phyloP scores from a whole-genome alignment of 1,140 invertebrate species.

The Amphibalanus amphitrite region DNA sequence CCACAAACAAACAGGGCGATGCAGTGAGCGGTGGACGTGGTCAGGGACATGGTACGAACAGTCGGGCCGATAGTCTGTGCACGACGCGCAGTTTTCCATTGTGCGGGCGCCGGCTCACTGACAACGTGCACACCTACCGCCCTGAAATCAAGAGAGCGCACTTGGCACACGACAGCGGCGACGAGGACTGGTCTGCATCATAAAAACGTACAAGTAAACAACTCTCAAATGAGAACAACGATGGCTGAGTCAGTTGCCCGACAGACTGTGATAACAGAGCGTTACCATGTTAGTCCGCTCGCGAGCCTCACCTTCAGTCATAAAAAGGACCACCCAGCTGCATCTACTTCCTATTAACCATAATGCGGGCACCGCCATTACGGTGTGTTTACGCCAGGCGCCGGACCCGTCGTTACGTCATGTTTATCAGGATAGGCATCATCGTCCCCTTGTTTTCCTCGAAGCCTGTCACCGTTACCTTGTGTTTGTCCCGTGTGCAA shows the following conservation, averaged over 20 bases:
- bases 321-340: not conserved
- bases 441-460: too few species aligned
- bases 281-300: too few species aligned
- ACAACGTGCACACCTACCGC: not conserved
- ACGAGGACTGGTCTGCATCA: too few species aligned
- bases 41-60: not conserved
- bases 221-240: too few species aligned
- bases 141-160: too few species aligned
- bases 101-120: too few species aligned
- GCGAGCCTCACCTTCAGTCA: too few species aligned
- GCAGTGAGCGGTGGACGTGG: not conserved
- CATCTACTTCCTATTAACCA: not conserved
- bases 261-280: too few species aligned
- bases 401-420: not conserved
- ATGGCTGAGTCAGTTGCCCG: too few species aligned
- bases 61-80: not conserved
- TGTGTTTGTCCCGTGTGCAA: not conserved
- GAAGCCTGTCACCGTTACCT: too few species aligned
- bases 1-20: not conserved
- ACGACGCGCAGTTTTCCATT: not conserved
- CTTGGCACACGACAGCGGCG: too few species aligned
- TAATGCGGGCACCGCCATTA: not conserved
- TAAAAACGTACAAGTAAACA: too few species aligned
- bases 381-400: not conserved
- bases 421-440: not conserved